Evolutionary conservation across 1,140 invertebrate species (phyloP), one percentile per base, ranked within the genome.

Genomic region (Teleogryllus occipitalis): DNA sequence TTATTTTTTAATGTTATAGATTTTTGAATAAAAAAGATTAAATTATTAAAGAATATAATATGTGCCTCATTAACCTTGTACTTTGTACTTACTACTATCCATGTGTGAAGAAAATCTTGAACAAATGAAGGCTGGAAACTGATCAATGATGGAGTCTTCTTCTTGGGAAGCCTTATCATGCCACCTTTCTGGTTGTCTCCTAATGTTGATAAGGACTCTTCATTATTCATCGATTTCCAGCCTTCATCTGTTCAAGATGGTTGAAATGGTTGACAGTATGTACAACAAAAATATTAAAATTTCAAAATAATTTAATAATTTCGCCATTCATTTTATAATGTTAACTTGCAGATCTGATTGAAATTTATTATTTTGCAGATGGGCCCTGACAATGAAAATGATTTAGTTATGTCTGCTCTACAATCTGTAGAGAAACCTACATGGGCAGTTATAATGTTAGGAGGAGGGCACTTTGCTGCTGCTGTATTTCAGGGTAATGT

Each of bases 381-480:
- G 80, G 84, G 86, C 81, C 86, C 88, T 48, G 84, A 85, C 54
- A 83, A 84, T 48, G 84, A 88, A 78, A 83, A 84, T 78, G 86
- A 88, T 54, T 84, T 91, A 80, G 83, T 89, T 39, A 77, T 84
- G 65, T 85, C 87, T 83, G 87, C 87, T 65, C 81, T 85, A 27
- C 80, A 84, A 78, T 84, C 87, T 78, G 87, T 83, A 18, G 65
- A 65, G 12, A 81, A 86, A 78, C 84, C 86, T 39, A 87, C 85
- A 10, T 95, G 93, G 92, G 90, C 91, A 2, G 86, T 96, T 0
- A 86, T 96, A 76, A 94, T 96, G 93, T 86, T 95, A 15, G 93
- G 93, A 8, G 94, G 94, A 49, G 95, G 95, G 6, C 94, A 96
- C 85, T 96, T 96, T 89, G 95, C 95, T 77, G 95, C 92, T 12